Conservation (phyloP, 2,797 vertebrate genomes). For the Sebastes kiyomatsui region DNA sequence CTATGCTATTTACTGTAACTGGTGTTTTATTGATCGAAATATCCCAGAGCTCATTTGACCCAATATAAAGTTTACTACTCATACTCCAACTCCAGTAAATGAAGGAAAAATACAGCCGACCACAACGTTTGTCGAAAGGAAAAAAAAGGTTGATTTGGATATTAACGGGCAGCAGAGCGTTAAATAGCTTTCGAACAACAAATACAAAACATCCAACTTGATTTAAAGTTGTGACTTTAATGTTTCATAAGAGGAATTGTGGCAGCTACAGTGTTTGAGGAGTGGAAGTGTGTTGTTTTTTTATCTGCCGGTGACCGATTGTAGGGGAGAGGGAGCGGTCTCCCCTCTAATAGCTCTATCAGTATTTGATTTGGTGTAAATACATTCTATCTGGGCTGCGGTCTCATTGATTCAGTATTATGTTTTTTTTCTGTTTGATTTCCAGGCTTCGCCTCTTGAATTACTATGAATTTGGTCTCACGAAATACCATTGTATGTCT, state of each 20-base stretch:
- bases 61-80: constrained; percentile 58
- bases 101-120: constrained; percentile 7
- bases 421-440: constrained; percentile 64
- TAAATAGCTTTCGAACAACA: constrained; percentile 49
- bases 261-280: constrained; percentile 58
- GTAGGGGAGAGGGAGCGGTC: constrained; percentile 58
- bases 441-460: constrained; percentile 70
- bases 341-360: constrained; percentile 69
- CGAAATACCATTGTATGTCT: constrained; percentile 85
- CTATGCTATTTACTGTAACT: constrained; percentile 50
- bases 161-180: constrained; percentile 54
- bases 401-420: constrained; percentile 78
- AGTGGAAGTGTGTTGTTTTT: constrained; percentile 43
- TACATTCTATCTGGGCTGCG: constrained; percentile 75
- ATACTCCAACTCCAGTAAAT: constrained; percentile 46
- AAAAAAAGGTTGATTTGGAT: constrained; percentile 35
- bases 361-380: constrained; percentile 84
- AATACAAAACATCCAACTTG: constrained; percentile 38
- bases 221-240: constrained; percentile 34
- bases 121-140: background rate
- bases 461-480: constrained; percentile 81
- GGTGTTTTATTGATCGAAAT: constrained; percentile 62
- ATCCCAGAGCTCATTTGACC: constrained; percentile 62
- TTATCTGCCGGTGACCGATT: constrained; percentile 67
- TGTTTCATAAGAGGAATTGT: constrained; percentile 59